These are phyloP conservation scores for Phrynocephalus versicolor DNA, from an alignment of 2,113 vertebrate species.

Conservation along the genomic window DNA sequence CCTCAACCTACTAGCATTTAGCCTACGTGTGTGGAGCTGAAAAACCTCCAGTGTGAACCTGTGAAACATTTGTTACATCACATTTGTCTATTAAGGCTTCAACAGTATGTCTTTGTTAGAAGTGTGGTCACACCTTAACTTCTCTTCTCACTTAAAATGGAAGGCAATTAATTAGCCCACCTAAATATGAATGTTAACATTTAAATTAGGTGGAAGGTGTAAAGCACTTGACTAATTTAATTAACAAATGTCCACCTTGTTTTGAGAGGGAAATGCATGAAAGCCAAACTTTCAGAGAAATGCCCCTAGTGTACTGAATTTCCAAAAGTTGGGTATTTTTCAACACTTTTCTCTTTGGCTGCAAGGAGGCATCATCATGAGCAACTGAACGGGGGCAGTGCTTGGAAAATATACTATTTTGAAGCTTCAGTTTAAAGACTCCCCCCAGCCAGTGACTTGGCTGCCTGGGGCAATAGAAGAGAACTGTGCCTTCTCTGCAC, in stretches of 20 bases:
- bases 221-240: conserved; percentile 33
- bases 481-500: not conserved
- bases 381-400: too few relatives aligned
- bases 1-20: not conserved
- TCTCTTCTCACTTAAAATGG: conserved; percentile 27
- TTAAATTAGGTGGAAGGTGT: conserved; percentile 28
- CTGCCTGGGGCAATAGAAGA: not conserved
- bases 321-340: not conserved
- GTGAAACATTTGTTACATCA: conserved; percentile 22
- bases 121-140: conserved; percentile 41
- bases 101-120: conserved; percentile 32
- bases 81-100: conserved; percentile 35
- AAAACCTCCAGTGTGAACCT: conserved; percentile 20
- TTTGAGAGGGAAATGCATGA: conserved; percentile 6
- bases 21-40: not conserved
- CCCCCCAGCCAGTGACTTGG: not conserved
- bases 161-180: conserved; percentile 34
- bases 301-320: not conserved
- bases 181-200: conserved; percentile 37
- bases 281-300: not conserved
- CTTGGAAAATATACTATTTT: too few relatives aligned
- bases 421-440: too few relatives aligned
- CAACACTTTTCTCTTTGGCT: not conserved
- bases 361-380: not conserved
- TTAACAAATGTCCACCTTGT: conserved; percentile 32